Evolutionary conservation across 2,113 vertebrate species (phyloP), one percentile per base, ranked within the genome.

Genomic region (Polyodon spathula): DNA sequence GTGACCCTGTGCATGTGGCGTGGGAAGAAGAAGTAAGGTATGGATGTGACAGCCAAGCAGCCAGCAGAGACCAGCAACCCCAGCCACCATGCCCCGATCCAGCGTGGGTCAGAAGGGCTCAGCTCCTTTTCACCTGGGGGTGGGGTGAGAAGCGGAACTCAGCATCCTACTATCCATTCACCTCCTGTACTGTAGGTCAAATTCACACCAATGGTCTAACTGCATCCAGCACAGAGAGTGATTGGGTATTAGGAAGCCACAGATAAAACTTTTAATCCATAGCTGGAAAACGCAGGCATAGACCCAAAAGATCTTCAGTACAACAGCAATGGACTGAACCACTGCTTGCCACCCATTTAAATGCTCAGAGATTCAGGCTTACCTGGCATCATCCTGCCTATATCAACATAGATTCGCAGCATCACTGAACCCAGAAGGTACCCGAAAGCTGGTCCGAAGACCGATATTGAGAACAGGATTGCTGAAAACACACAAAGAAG

Each of bases 81-180:
- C 64, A 99, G 73, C 96, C 96, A 99, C 96, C 96, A 99, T 54
- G 95, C 96, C 40, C 96, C 96, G 0, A 98, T 90, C 95, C 95
- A 99, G 40, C 90, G 90, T 17, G 92, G 92, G 68, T 98, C 95
- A 4, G 37, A 12, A 0, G 80, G 84, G 3, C 53, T 84, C 82
- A 99, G 67, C 61, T 86, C 77, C 51, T 83, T 66, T 2, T 73
- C 5, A 0, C 4, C 60, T 85, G 70, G 8, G 15, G 46, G 9
- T 37, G 48, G 48, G 59, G 56, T 16, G 52, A 15, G 50, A 41
- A 27, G 27, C 27, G 27, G 27, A 27, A 27, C 27, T 27, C 27
- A 27, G 27, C 27, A 27, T 27, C 27, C 27, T 27, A 3, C 27
- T 27, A 27, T 27, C 27, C 27, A 27, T 27, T 27, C 27, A 27